Base-by-base conservation (phyloP, 2,888 invertebrate species). In the Dascillus cervinus region DNA sequence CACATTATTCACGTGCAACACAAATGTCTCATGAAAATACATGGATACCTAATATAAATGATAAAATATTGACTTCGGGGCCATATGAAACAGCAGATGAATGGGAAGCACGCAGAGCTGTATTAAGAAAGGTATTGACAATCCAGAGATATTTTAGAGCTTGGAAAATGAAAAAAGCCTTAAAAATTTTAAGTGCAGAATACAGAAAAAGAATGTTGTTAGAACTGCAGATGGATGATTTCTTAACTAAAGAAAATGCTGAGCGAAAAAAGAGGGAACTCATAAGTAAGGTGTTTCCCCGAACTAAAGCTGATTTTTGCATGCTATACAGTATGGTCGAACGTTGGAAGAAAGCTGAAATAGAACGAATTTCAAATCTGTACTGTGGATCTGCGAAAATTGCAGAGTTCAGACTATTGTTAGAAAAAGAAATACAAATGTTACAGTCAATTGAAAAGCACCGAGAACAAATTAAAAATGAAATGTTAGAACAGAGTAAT, bases 391-490 rank as follows among this genome's bases (percentile, higher is more conserved):
- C 79, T 2, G 74, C 79, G 0, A 77, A 78, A 56, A 75, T 80
- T 32, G 78, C 82, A 0, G 81, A 81, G 58, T 76, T 82, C 44
- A 73, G 75, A 44, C 64, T 78, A 28, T 64, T 85, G 31, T 66
- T 86, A 3, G 81, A 83, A 40, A 82, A 80, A 58, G 85, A 85
- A 61, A 77, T 85, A 8, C 73, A 77, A 51, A 66, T 82, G 49
- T 61, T 83, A 1, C 70, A 72, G 23, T 75, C 78, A 11, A 77
- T 88, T 33, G 84, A 85, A 54, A 70, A 69, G 22, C 79, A 82
- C 41, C 68, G 78, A 39, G 70, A 71, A 1, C 67, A 75, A 46
- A 70, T 82, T 2, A 72, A 64, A 49, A 69, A 74, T 45, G 76
- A 78, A 34, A 66, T 71, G 49, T 67, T 70, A 41, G 72, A 76